Base-by-base conservation (phyloP, 2,113 vertebrate species). In the Talpa occidentalis region DNA sequence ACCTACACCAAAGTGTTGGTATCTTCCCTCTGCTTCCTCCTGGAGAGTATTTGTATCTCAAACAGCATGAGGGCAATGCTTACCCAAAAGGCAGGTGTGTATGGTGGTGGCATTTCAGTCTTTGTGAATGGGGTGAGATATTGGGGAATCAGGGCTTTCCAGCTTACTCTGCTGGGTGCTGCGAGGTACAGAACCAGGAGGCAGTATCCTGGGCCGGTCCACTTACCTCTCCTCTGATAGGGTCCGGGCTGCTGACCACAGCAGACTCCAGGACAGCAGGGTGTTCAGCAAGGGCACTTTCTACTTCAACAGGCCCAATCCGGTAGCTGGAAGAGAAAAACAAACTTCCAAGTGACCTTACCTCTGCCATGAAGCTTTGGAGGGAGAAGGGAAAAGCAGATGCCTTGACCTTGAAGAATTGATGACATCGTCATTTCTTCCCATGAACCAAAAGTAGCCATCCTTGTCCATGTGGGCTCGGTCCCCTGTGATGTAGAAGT, bases 191-290 rank as follows among this genome's bases (percentile, higher is more conserved):
- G 37, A 76, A 67, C 37, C 73, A 79, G 35, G 59, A 74, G 28
- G 16, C 26, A 5, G 10, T 12, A 60, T 4, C 73, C 42, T 64
- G 26, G 54, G 64, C 8, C 5, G 37, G 14, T 35, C 49, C 62
- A 22, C 0, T 98, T 98, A 99, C 98, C 98, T 99, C 98, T 56
- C 98, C 98, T 96, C 98, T 96, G 77, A 97, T 37, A 32, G 98
- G 98, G 95, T 99, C 98, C 0, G 98, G 99, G 88, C 99, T 99
- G 98, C 99, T 98, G 96, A 99, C 98, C 24, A 99, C 98, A 66
- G 99, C 99, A 0, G 98, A 98, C 84, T 99, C 99, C 2, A 97
- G 77, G 1, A 99, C 98, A 24, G 98, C 99, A 3, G 98, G 98
- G 83, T 99, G 99, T 24, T 99, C 98, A 0, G 98, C 98, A 83